These are phyloP conservation scores for Crossaster papposus DNA, from an alignment of 53 echinoderm and acorn worm species.

Conservation along the genomic window DNA sequence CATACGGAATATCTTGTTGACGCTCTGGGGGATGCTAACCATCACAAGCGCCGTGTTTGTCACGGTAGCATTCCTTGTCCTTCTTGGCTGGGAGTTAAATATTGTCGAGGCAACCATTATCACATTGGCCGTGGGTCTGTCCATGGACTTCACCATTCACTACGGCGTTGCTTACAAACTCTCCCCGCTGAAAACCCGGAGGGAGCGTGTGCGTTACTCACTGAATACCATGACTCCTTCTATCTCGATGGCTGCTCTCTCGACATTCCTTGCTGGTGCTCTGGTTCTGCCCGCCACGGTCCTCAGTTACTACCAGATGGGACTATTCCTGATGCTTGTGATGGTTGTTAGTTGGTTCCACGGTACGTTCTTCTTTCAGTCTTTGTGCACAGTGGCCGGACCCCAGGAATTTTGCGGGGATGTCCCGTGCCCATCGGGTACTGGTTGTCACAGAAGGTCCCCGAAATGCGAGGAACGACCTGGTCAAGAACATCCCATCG, in stretches of 20 bases:
- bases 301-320: constrained; percentile 68
- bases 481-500: too few relatives aligned
- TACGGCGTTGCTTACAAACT: constrained; percentile 81
- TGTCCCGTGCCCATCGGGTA: background rate
- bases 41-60: constrained; percentile 68
- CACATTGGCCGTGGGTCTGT: constrained; percentile 77
- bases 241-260: constrained; percentile 79
- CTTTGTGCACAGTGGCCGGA: constrained; percentile 44
- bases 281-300: constrained; percentile 67
- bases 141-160: constrained; percentile 85
- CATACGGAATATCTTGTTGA: constrained; percentile 72
- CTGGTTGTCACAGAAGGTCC: too few relatives aligned
- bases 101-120: constrained; percentile 79
- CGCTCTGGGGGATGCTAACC: constrained; percentile 67
- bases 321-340: constrained; percentile 72
- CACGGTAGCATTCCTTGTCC: constrained; percentile 71
- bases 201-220: constrained; percentile 60
- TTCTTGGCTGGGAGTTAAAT: constrained; percentile 85
- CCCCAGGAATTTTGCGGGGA: background rate
- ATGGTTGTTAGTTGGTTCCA: constrained; percentile 79
- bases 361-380: constrained; percentile 79
- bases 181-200: constrained; percentile 68
- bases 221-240: constrained; percentile 66
- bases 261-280: constrained; percentile 81
- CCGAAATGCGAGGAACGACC: too few relatives aligned